Evolutionary conservation across 2,888 invertebrate genomes (phyloP).

Genomic region (Athetis lepigone): DNA sequence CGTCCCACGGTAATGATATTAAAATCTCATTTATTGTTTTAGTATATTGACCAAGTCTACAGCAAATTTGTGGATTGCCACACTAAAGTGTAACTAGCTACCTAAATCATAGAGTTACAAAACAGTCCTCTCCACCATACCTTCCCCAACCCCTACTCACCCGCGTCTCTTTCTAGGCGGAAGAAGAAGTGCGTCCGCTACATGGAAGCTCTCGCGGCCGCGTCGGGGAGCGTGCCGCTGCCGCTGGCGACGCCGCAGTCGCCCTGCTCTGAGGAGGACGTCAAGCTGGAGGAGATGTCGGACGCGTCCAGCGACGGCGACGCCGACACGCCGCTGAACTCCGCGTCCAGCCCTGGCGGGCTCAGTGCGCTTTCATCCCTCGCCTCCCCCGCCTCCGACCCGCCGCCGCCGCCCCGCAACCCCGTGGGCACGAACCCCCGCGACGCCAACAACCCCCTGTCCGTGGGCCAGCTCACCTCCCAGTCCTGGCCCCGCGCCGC

Average conservation of each 20-base stretch:
- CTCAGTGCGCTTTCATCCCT: slow-evolving; percentile 89
- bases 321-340: slow-evolving; percentile 88
- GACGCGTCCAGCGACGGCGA: slow-evolving; percentile 91
- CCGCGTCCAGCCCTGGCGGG: slow-evolving; percentile 88
- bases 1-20: too few relatives aligned
- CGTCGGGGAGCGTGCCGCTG: slow-evolving; percentile 93
- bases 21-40: too few relatives aligned
- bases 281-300: slow-evolving; percentile 92
- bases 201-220: slow-evolving; percentile 95
- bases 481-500: slow-evolving; percentile 89
- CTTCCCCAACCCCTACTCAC: not conserved
- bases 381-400: slow-evolving; percentile 95
- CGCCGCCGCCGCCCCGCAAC: slow-evolving; percentile 91
- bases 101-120: slow-evolving; percentile 46
- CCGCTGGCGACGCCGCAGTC: slow-evolving; percentile 95
- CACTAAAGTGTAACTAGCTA: too few relatives aligned
- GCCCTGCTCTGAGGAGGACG: slow-evolving; percentile 94
- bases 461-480: slow-evolving; percentile 97
- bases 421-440: slow-evolving; percentile 98
- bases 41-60: too few relatives aligned
- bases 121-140: slow-evolving; percentile 40
- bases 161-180: slow-evolving; percentile 91
- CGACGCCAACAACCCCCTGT: slow-evolving; percentile 97
- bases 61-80: too few relatives aligned
- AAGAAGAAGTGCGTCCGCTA: slow-evolving; percentile 99